Conservation (phyloP, 2,113 vertebrate species). For the Thomomys bottae region DNA sequence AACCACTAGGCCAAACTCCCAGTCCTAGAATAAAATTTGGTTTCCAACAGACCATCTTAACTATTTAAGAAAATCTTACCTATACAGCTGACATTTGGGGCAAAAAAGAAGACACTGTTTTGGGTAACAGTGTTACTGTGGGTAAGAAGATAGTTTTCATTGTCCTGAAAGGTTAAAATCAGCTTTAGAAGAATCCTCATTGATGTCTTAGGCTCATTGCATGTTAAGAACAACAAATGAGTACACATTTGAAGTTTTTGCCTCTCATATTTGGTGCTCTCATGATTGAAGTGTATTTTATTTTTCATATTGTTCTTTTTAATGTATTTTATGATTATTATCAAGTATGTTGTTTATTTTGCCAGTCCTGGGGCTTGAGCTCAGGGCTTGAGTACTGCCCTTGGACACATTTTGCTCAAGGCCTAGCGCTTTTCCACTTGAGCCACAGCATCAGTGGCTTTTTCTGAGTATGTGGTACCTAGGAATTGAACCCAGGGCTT, state of each 20-base stretch:
- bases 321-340: constrained; percentile 4
- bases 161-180: neutral
- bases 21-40: neutral
- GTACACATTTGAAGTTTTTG: neutral
- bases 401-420: no score
- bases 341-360: neutral
- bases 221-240: neutral
- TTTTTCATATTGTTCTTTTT: neutral
- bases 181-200: neutral
- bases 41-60: neutral
- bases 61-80: neutral
- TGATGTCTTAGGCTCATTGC: neutral
- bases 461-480: no score
- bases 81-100: neutral
- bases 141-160: neutral
- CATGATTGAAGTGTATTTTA: neutral
- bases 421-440: no score
- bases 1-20: no score
- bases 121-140: neutral
- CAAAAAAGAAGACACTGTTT: neutral
- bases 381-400: no score
- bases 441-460: no score
- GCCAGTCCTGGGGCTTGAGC: no score
- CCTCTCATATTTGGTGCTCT: neutral
- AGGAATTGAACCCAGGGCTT: no score